Evolutionary conservation across 2,888 invertebrate genomes (phyloP), one percentile per base, ranked within the genome.

Genomic region (Coelopa pilipes): DNA sequence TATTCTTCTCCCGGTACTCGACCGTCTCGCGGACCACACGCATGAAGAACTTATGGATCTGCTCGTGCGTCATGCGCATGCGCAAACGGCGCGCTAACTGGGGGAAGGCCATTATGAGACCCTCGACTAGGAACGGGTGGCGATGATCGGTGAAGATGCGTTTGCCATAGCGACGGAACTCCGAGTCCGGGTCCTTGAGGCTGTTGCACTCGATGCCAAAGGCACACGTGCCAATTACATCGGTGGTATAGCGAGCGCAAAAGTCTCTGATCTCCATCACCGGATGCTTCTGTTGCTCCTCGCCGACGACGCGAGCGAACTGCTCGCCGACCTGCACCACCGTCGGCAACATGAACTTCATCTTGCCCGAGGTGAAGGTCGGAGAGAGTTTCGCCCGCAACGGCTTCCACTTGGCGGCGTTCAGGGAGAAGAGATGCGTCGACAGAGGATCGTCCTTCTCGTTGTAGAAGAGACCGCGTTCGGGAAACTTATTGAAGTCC

Each of bases 361-460:
- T 88, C 81, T 89, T 89, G 9, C 88, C 87, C 0, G 89, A 87
- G 9, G 89, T 88, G 78, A 90, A 90, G 0, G 89, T 88, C 1
- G 89, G 88, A 1, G 88, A 87, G 62, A 90, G 73, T 60, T 89
- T 88, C 0, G 82, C 78, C 47, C 90, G 82, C 76, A 89, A 82
- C 21, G 84, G 82, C 71, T 86, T 88, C 90, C 87, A 87, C 72
- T 81, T 81, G 1, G 74, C 74, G 47, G 82, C 84, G 69, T 86
- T 84, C 78, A 86, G 76, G 34, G 79, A 79, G 72, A 86, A 84
- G 12, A 87, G 55, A 76, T 87, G 83, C 0, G 78, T 82, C 0
- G 83, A 82, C 15, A 87, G 71, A 4, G 86, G 86, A 76, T 87
- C 87, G 46, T 79, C 79, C 57, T 57, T 50, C n/a, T 67, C 63